These are phyloP conservation scores for Cremastinae sp. DNA, from an alignment of 2,888 invertebrate genomes.

Conservation along the genomic window DNA sequence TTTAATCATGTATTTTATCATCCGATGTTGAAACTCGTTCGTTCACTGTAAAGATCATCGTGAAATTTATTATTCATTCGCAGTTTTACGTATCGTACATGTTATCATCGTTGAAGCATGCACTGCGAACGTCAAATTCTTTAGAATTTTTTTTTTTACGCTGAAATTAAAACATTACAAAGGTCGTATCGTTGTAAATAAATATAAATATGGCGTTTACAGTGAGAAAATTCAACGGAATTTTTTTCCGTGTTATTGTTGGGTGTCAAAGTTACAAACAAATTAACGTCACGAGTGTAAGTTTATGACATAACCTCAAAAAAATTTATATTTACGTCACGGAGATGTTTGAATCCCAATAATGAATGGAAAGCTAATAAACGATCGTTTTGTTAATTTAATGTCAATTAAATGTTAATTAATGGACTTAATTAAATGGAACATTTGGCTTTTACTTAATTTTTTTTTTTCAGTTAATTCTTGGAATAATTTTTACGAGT, in stretches of 20 bases:
- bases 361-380: too few relatives aligned
- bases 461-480: constrained; percentile 9
- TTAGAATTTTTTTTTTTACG: constrained; percentile 23
- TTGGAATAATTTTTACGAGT: too few relatives aligned
- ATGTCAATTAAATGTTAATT: background rate
- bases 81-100: constrained; percentile 5
- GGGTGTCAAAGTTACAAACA: constrained; percentile 61
- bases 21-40: constrained; percentile 35
- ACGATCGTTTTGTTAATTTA: too few relatives aligned
- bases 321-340: constrained; percentile 14
- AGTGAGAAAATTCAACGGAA: constrained; percentile 64
- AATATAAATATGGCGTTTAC: constrained; percentile 69
- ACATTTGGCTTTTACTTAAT: background rate
- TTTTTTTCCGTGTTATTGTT: constrained; percentile 61
- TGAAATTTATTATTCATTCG: background rate
- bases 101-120: constrained; percentile 22
- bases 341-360: too few relatives aligned
- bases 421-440: background rate
- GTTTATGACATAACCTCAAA: constrained; percentile 55
- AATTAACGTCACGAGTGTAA: constrained; percentile 64
- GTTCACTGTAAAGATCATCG: constrained; percentile 1
- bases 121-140: background rate
- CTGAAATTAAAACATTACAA: background rate
- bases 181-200: constrained; percentile 26
- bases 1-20: constrained; percentile 58